A percentile compares a stretch with the other conserved stretches of the same genome.
Conservation (phyloP, 2,888 invertebrate genomes). For the Cyrtodaria siliqua region DNA sequence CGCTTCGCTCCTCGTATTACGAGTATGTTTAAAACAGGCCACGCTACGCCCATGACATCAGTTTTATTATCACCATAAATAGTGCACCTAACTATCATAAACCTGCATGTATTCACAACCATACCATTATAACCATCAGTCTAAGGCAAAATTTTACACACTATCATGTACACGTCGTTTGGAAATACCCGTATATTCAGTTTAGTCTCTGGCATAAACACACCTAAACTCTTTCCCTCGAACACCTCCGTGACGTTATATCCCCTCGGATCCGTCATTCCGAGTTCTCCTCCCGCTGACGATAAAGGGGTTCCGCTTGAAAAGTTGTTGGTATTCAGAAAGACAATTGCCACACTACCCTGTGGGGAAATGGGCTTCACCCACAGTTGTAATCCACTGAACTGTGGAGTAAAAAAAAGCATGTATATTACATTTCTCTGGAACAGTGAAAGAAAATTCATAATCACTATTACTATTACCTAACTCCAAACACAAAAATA, state of each 20-base stretch:
- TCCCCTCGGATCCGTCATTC: constrained; percentile 65
- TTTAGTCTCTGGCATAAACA: constrained; percentile 60
- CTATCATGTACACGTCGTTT: constrained; percentile 65
- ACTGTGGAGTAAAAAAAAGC: constrained; percentile 51
- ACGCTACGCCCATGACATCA: too few species aligned
- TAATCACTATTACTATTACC: too few species aligned
- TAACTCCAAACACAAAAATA: too few species aligned
- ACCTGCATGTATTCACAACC: too few species aligned
- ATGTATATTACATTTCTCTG: too few species aligned
- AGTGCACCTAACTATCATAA: too few species aligned
- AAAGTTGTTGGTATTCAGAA: constrained; percentile 74
- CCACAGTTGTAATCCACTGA: constrained; percentile 91
- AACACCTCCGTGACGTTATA: constrained; percentile 82
- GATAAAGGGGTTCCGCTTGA: constrained; percentile 70
- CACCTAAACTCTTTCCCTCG: constrained; percentile 71
- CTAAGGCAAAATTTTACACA: constrained; percentile 45
- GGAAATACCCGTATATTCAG: constrained; percentile 66
- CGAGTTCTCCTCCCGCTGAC: constrained; percentile 65
- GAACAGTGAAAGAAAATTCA: too few species aligned
- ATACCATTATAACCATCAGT: too few species aligned
- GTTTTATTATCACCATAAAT: too few species aligned
- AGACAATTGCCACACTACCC: constrained; percentile 80
- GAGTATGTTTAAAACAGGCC: too few species aligned
- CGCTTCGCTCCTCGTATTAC: too few species aligned
- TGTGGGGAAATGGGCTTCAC: constrained; percentile 88